A percentile compares a stretch with the other conserved stretches of the same genome.
Evolutionary conservation across 2,888 invertebrate species (phyloP).

Genomic region (Myathropa florea): DNA sequence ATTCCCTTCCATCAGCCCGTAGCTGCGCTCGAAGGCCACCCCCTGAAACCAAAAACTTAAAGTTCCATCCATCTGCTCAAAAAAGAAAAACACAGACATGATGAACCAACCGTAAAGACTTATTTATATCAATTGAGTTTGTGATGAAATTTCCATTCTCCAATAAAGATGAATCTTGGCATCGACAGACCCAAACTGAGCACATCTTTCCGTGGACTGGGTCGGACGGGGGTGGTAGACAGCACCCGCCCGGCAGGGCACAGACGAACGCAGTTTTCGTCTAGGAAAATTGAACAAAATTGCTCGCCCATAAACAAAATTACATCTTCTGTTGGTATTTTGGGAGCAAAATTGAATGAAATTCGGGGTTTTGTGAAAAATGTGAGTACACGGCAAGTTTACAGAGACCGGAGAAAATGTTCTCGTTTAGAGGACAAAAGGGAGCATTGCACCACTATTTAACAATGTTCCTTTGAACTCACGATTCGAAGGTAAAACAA

Average conservation of each 20-base stretch:
- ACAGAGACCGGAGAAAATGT: not conserved
- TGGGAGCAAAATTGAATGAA: not conserved
- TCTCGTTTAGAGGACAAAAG: not conserved
- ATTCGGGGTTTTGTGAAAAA: not conserved
- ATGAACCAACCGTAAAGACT: not conserved
- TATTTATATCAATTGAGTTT: not conserved
- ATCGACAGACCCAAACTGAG: not conserved
- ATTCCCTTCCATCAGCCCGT: not conserved
- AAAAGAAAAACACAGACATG: not conserved
- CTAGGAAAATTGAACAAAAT: not conserved
- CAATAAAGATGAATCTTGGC: constrained; percentile 1
- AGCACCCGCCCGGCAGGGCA: not conserved
- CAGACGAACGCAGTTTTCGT: not conserved
- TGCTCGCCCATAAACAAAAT: not conserved
- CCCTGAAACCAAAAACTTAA: not conserved
- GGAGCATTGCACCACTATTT: too few relatives aligned
- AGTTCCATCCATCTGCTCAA: not conserved
- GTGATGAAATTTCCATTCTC: constrained; percentile 1
- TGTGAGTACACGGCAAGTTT: not conserved
- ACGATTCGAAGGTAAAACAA: too few relatives aligned
- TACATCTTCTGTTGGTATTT: not conserved
- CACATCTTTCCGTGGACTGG: not conserved
- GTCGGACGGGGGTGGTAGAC: not conserved
- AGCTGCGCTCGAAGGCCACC: not conserved
- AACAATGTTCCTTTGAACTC: not conserved